Conservation (phyloP, 2,113 vertebrate species). For the Stigmatopora nigra region DNA sequence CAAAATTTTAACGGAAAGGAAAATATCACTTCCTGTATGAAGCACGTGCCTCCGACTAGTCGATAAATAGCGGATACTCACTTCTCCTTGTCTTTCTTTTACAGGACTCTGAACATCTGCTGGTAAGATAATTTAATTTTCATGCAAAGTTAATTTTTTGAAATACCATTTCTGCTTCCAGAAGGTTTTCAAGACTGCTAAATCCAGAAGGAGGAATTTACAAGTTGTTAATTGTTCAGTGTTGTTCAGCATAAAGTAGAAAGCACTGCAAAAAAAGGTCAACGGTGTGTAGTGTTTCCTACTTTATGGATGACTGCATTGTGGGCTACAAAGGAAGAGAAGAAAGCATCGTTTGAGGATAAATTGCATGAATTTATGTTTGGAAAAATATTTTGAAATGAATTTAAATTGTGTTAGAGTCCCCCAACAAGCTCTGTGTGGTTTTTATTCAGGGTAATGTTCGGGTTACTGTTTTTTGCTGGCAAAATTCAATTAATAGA, state of each 20-base stretch:
- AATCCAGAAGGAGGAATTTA: constrained; percentile 19
- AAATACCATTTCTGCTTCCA: no score
- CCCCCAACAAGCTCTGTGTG: no score
- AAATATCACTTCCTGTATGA: constrained; percentile 60
- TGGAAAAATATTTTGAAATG: no score
- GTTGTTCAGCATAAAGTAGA: constrained; percentile 99
- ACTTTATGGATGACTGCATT: constrained; percentile 99
- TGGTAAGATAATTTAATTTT: constrained; percentile 45
- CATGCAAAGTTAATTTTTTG: neutral
- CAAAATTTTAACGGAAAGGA: no score
- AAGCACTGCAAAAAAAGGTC: constrained; percentile 99
- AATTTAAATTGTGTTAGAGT: no score
- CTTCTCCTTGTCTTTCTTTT: constrained; percentile 64
- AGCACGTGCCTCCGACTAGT: constrained; percentile 61
- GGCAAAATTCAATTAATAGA: no score
- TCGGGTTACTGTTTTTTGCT: no score
- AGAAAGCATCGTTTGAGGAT: neutral
- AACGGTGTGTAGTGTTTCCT: constrained; percentile 99
- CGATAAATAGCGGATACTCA: constrained; percentile 66
- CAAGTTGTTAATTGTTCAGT: constrained; percentile 79
- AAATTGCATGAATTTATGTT: no score
- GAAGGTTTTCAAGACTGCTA: no score
- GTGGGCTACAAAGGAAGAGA: constrained; percentile 81
- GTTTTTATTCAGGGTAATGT: no score
- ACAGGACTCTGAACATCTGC: constrained; percentile 24